These are phyloP conservation scores for Ischnus inquisitorius DNA, from an alignment of 2,888 invertebrate genomes.

Conservation along the genomic window DNA sequence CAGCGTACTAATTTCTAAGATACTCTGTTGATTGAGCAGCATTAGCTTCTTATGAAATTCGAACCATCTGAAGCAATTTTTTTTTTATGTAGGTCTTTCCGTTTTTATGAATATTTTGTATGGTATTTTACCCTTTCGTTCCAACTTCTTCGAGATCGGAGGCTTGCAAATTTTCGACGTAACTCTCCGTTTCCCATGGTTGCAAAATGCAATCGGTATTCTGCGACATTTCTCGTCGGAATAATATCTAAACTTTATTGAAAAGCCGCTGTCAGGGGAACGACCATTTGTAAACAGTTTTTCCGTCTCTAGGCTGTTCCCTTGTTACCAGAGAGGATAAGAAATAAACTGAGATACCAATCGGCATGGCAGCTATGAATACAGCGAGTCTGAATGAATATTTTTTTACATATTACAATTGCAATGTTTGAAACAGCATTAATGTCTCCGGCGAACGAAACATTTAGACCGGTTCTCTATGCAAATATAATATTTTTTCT, in stretches of 20 bases:
- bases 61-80: conserved; percentile 91
- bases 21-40: conserved; percentile 95
- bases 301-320: conserved; percentile 43
- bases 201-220: conserved; percentile 85
- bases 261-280: conserved; percentile 32
- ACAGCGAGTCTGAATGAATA: conserved; percentile 12
- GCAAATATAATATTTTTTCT: too few species aligned
- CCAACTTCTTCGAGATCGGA: conserved; percentile 90
- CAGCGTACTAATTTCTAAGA: conserved; percentile 91
- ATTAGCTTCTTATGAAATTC: conserved; percentile 94
- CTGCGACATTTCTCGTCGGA: conserved; percentile 70
- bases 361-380: neutral
- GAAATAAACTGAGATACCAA: neutral
- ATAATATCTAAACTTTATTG: conserved; percentile 4
- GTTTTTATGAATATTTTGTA: neutral
- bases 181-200: conserved; percentile 91
- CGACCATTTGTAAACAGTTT: conserved; percentile 81
- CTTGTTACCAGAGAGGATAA: conserved; percentile 31
- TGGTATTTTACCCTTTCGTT: conserved; percentile 85
- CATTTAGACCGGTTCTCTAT: too few species aligned
- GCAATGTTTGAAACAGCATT: too few species aligned
- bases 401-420: neutral
- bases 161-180: conserved; percentile 90
- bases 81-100: too few species aligned
- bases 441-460: too few species aligned